These are phyloP conservation scores for Felis catus DNA, from an alignment of 2,113 vertebrate species.

Conservation along the genomic window DNA sequence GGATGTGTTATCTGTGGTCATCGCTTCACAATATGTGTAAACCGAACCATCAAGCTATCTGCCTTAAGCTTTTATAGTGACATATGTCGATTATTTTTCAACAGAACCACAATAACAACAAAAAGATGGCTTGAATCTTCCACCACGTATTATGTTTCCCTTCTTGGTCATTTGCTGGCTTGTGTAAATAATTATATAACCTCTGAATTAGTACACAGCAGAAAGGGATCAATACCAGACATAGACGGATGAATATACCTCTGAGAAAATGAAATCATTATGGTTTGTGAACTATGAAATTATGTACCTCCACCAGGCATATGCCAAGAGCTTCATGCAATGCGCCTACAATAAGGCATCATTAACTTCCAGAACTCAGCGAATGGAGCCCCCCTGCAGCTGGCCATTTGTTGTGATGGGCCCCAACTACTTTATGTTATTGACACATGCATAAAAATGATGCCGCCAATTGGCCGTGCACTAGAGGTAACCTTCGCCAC, in stretches of 20 bases:
- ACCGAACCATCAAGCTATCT: not conserved
- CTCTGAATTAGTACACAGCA: constrained; percentile 14
- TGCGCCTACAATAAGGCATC: constrained; percentile 24
- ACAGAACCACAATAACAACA: not conserved
- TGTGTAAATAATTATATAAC: constrained; percentile 1
- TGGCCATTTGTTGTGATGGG: constrained; percentile 55
- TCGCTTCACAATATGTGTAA: not conserved
- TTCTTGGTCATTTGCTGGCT: constrained; percentile 9
- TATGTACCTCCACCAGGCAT: constrained; percentile 38
- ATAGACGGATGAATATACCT: constrained; percentile 48
- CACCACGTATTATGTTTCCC: not conserved
- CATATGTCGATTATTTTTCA: not conserved
- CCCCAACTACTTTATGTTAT: constrained; percentile 43
- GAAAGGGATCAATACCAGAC: constrained; percentile 43
- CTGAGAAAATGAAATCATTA: constrained; percentile 63
- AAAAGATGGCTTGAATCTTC: not conserved
- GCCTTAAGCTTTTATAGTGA: not conserved
- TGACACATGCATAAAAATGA: constrained; percentile 34
- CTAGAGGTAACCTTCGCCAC: not conserved
- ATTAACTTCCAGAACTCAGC: constrained; percentile 61
- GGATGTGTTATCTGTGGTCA: not conserved
- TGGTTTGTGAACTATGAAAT: constrained; percentile 77
- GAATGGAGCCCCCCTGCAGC: constrained; percentile 12
- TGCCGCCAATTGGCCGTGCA: not conserved
- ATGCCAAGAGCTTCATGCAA: constrained; percentile 18